Conservation (phyloP, 2,113 vertebrate species). For the Euleptes europaea region DNA sequence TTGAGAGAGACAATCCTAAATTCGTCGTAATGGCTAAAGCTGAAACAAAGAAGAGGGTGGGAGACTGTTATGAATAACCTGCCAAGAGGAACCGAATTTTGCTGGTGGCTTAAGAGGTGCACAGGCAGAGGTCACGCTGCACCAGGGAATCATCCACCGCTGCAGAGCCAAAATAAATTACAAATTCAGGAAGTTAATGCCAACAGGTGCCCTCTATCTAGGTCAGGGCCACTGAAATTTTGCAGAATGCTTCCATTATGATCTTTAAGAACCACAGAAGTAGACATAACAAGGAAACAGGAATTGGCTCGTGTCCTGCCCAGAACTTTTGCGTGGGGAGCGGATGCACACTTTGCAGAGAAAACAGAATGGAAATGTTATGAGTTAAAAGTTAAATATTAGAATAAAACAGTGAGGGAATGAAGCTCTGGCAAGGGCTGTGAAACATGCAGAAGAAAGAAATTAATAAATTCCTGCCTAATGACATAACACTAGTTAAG, state of each 20-base stretch:
- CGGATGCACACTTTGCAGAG: background rate
- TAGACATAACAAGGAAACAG: background rate
- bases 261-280: constrained; percentile 1
- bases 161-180: constrained; percentile 10
- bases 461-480: constrained; percentile 54
- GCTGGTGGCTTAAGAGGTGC: background rate
- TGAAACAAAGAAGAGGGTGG: background rate
- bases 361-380: background rate
- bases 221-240: background rate
- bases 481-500: constrained; percentile 40
- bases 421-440: constrained; percentile 11
- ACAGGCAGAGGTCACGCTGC: background rate
- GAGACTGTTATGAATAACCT: background rate
- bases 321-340: background rate
- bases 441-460: constrained; percentile 23
- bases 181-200: constrained; percentile 8
- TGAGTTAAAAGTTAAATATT: background rate
- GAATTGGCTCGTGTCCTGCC: background rate
- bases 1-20: background rate
- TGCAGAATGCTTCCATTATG: background rate
- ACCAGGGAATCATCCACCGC: background rate
- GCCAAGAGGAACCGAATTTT: background rate
- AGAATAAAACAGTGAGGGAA: background rate
- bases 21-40: background rate
- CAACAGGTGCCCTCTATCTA: background rate